phyloP scores from a whole-genome alignment of 2,888 invertebrate species.

The Philereme transversata region DNA sequence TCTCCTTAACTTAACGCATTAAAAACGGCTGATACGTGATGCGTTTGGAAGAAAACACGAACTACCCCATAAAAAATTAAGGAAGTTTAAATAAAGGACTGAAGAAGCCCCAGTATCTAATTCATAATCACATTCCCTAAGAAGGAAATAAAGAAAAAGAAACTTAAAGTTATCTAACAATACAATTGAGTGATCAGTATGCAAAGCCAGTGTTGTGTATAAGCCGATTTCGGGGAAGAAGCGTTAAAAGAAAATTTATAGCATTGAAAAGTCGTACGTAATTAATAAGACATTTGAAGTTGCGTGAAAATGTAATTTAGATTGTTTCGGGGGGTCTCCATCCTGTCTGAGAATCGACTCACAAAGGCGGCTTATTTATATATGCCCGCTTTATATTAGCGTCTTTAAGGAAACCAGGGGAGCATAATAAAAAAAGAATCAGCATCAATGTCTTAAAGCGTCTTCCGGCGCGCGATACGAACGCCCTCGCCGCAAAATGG shows the following conservation, averaged over 20 bases:
- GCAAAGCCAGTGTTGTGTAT: conserved; percentile 73
- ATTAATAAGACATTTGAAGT: conserved; percentile 85
- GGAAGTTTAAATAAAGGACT: conserved; percentile 2
- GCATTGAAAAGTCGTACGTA: conserved; percentile 83
- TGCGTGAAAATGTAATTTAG: conserved; percentile 85
- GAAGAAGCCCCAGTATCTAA: conserved; percentile 4
- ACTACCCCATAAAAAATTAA: neutral
- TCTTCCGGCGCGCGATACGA: conserved; percentile 73
- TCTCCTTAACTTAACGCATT: too few species aligned
- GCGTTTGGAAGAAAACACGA: neutral
- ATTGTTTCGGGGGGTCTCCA: conserved; percentile 79
- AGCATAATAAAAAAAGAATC: conserved; percentile 83
- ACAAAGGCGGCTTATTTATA: conserved; percentile 82
- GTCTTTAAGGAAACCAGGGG: conserved; percentile 81
- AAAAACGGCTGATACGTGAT: too few species aligned
- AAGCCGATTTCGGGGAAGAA: conserved; percentile 75
- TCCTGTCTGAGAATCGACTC: conserved; percentile 69
- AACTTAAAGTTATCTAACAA: conserved; percentile 51
- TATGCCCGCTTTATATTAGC: conserved; percentile 83
- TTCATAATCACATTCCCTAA: conserved; percentile 29
- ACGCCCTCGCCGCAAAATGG: conserved; percentile 80
- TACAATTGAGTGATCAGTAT: conserved; percentile 73
- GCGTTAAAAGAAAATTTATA: conserved; percentile 83
- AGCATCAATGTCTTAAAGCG: conserved; percentile 83
- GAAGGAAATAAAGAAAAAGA: conserved; percentile 44